A percentile compares a stretch with the other conserved stretches of the same genome.
These are phyloP conservation scores for Aradophagus sp. DNA, from an alignment of 1,140 invertebrate species.

Conservation along the genomic window DNA sequence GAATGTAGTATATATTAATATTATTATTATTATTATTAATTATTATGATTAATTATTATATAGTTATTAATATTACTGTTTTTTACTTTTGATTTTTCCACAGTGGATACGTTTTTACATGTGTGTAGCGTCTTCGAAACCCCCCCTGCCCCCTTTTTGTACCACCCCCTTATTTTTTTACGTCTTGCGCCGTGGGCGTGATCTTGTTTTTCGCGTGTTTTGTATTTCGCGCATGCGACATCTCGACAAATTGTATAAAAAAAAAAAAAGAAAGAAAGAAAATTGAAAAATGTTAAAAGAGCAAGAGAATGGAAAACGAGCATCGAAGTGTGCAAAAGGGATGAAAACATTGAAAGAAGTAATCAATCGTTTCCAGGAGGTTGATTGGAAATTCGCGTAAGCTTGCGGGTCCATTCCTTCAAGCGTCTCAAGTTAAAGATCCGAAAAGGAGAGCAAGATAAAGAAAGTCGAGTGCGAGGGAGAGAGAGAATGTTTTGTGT, in stretches of 20 bases:
- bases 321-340: too few relatives aligned
- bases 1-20: too few relatives aligned
- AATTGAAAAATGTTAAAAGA: too few relatives aligned
- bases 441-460: conserved; percentile 7
- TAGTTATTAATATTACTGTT: neutral
- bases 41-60: too few relatives aligned
- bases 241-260: conserved; percentile 34
- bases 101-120: conserved; percentile 1
- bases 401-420: conserved; percentile 51
- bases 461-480: conserved; percentile 12
- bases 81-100: conserved; percentile 6
- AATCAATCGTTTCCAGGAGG: conserved; percentile 36
- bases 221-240: conserved; percentile 22
- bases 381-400: conserved; percentile 30
- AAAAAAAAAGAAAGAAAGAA: conserved; percentile 13
- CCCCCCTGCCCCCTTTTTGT: neutral
- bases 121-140: conserved; percentile 19
- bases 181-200: conserved; percentile 18
- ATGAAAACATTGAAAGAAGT: conserved; percentile 24
- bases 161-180: conserved; percentile 9
- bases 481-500: conserved; percentile 2
- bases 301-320: too few relatives aligned
- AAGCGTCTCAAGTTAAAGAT: conserved; percentile 39
- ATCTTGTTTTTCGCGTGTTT: too few relatives aligned
- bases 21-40: too few relatives aligned